Evolutionary conservation across 2,888 invertebrate species (phyloP).

Genomic region (Ditula angustiorana): DNA sequence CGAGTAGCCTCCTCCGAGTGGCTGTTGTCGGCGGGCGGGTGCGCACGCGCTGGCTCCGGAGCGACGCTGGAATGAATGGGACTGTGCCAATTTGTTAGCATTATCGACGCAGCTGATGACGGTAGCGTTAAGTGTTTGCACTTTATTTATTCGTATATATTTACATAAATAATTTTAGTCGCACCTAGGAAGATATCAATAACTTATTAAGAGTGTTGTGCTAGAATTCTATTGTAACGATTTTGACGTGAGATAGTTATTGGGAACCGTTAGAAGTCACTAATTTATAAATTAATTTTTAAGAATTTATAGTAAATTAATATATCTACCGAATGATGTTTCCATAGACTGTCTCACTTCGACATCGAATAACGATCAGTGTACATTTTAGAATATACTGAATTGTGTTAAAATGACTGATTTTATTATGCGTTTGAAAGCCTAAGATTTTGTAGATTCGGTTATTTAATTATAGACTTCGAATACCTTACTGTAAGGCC

Average conservation of each 20-base stretch:
- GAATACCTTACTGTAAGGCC: slow-evolving; percentile 78
- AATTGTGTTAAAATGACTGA: slow-evolving; percentile 85
- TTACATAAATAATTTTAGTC: slow-evolving; percentile 82
- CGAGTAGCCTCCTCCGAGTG: too few relatives aligned
- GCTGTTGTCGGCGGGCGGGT: slow-evolving; percentile 38
- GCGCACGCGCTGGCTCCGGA: slow-evolving; percentile 43
- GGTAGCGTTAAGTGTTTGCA: slow-evolving; percentile 87
- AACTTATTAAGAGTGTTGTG: slow-evolving; percentile 86
- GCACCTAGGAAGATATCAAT: slow-evolving; percentile 86
- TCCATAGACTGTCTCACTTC: slow-evolving; percentile 77
- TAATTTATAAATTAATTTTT: slow-evolving; percentile 82
- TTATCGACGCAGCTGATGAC: slow-evolving; percentile 78
- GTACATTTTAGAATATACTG: slow-evolving; percentile 84
- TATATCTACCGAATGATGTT: slow-evolving; percentile 64
- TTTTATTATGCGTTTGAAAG: slow-evolving; percentile 84
- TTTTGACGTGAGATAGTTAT: slow-evolving; percentile 78
- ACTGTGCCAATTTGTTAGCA: slow-evolving; percentile 84
- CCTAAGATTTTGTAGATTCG: slow-evolving; percentile 83
- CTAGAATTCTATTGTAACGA: slow-evolving; percentile 80
- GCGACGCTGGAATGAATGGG: slow-evolving; percentile 67
- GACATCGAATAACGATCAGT: slow-evolving; percentile 80
- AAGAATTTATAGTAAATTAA: slow-evolving; percentile 82
- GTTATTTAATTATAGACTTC: slow-evolving; percentile 76
- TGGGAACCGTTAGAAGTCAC: slow-evolving; percentile 79
- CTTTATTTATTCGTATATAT: slow-evolving; percentile 86